A percentile compares a stretch with the other conserved stretches of the same genome.
Evolutionary conservation across 2,888 invertebrate species (phyloP).

Genomic region (Macrosoma leucophasiata): DNA sequence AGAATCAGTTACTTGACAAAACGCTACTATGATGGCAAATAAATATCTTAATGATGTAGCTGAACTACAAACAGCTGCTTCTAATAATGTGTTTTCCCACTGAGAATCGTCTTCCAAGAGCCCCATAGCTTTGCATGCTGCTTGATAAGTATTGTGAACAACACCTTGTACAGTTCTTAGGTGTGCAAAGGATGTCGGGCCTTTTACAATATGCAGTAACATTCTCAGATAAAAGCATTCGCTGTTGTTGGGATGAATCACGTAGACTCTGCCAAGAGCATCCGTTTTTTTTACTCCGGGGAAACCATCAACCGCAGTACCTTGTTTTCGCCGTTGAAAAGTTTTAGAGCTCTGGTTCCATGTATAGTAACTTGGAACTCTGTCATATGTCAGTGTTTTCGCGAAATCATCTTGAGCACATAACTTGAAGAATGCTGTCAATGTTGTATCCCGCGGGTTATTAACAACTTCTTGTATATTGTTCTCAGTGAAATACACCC

Average conservation of each 20-base stretch:
- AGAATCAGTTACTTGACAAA: conserved; percentile 27
- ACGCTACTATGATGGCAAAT: conserved; percentile 26
- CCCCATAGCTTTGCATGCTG: conserved; percentile 27
- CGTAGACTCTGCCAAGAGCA: conserved; percentile 27
- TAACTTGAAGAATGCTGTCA: conserved; percentile 18
- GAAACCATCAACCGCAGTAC: conserved; percentile 22
- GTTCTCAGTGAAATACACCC: conserved; percentile 5
- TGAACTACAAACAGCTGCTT: conserved; percentile 26
- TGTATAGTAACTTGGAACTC: conserved; percentile 15
- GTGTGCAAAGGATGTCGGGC: conserved; percentile 32
- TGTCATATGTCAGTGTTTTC: conserved; percentile 22
- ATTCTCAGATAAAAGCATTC: conserved; percentile 27
- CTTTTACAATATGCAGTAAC: conserved; percentile 29
- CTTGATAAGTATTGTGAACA: conserved; percentile 25
- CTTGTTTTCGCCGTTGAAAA: conserved; percentile 24
- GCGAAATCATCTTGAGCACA: conserved; percentile 25
- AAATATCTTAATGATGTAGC: conserved; percentile 28
- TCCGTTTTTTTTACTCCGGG: conserved; percentile 25
- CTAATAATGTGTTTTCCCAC: conserved; percentile 29
- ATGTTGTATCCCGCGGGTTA: conserved; percentile 25
- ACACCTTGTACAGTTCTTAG: conserved; percentile 24
- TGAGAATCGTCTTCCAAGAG: conserved; percentile 31
- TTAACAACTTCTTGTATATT: conserved; percentile 11
- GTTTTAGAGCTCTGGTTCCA: conserved; percentile 21
- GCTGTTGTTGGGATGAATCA: conserved; percentile 22